Base-by-base conservation (phyloP, 1,140 invertebrate species). In the Drosophila mayri region DNA sequence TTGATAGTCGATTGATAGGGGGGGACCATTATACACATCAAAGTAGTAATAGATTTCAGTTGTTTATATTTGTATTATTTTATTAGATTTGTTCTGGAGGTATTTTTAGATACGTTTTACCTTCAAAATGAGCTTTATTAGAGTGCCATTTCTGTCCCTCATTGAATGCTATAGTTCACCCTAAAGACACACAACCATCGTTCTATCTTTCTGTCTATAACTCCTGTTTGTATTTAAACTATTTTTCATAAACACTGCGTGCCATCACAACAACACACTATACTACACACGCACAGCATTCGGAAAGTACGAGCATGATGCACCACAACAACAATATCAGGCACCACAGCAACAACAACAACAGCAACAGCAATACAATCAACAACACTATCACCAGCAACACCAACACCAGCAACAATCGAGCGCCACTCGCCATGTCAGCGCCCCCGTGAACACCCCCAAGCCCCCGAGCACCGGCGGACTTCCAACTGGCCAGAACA, bases 401-500 rank as follows among this genome's bases (percentile, higher is more conserved):
- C 62, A 81, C 7, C 84, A 82, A 32, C 74, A 83, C 65, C 87
- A 76, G 62, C 84, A 74, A 66, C 90, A 79, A 79, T 79, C 77
- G 70, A 74, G 59, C 50, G 64, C 80, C 47, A 91, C 91, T 60
- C 95, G 96, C 73, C 95, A 96, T 92, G 96, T 97, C 66, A 90
- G 93, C 55, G 95, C 96, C 61, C 96, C 97, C 66, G 94, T 97
- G 62, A 93, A 95, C 67, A 94, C 95, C 25, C 96, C 96, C 54
- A 95, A 96, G 92, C 95, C 95, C 67, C 95, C 94, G 67, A 94
- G 94, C 90, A 95, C 95, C 83, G 95, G 95, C 76, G 95, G 95
- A 91, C 93, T 97, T 66, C 95, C 96, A 79, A 95, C 96, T 68
- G 96, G 97, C 92, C 97, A 97, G 93, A 98, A 98, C 93, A 96